phyloP scores from a whole-genome alignment of 2,797 vertebrate species.

The Synanceia verrucosa region DNA sequence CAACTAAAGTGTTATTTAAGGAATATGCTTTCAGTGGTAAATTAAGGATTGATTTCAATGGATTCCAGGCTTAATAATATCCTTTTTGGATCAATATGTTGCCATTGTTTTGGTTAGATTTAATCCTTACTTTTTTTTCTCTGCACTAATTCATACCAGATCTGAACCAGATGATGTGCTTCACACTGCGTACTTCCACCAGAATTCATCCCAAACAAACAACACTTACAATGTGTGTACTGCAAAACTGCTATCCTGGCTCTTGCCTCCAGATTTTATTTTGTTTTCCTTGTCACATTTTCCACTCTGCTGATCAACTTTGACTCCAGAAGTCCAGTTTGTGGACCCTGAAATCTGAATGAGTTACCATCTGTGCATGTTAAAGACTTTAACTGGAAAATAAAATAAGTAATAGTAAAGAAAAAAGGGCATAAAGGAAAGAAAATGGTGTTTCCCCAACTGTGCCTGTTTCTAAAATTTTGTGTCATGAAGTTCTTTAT shows the following conservation, averaged over 20 bases:
- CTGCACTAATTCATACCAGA: neutral
- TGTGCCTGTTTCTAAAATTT: constrained; percentile 1
- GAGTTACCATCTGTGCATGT: constrained; percentile 37
- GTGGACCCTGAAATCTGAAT: constrained; percentile 16
- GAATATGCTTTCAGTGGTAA: neutral
- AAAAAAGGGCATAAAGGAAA: neutral
- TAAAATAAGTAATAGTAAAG: neutral
- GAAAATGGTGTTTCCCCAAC: neutral
- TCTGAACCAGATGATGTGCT: constrained; percentile 12
- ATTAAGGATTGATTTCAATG: neutral
- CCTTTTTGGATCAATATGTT: neutral
- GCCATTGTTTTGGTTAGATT: neutral
- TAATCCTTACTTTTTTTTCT: neutral
- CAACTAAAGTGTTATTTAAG: neutral
- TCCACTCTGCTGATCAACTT: constrained; percentile 22
- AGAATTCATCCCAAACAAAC: constrained; percentile 33
- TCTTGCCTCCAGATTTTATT: constrained; percentile 35
- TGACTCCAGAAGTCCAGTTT: constrained; percentile 16
- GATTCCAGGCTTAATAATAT: neutral
- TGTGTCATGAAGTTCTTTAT: constrained; percentile 13
- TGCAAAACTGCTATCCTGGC: constrained; percentile 1
- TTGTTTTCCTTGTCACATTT: constrained; percentile 27
- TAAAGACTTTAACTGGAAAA: constrained; percentile 13
- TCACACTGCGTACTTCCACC: neutral
- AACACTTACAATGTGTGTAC: constrained; percentile 27